Evolutionary conservation across 2,888 invertebrate genomes (phyloP).

Genomic region (Harpalus rubripes): DNA sequence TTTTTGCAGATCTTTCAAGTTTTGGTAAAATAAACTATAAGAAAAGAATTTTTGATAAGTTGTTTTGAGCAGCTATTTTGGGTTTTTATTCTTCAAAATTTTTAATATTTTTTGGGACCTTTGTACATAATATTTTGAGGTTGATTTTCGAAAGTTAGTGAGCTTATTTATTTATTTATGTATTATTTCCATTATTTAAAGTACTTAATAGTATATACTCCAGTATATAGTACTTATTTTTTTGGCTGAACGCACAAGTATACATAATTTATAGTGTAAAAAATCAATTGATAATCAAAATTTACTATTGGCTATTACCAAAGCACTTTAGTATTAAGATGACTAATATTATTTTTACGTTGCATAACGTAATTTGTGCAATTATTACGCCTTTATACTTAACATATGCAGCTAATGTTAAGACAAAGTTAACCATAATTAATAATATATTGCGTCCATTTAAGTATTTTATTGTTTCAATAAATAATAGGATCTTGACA

Average conservation of each 20-base stretch:
- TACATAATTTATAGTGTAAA: constrained; percentile 14
- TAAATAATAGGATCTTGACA: constrained; percentile 27
- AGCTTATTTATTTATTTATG: constrained; percentile 50
- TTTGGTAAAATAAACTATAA: too few species aligned
- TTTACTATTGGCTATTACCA: constrained; percentile 65
- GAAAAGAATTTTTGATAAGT: constrained; percentile 3
- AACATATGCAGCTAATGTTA: constrained; percentile 53
- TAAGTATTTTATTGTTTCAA: constrained; percentile 50
- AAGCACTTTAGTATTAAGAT: constrained; percentile 60
- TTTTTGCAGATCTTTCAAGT: too few species aligned
- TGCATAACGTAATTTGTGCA: constrained; percentile 59
- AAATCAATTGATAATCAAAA: constrained; percentile 56
- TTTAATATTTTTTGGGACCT: not conserved
- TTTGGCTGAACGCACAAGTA: constrained; percentile 45
- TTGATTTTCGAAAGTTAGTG: constrained; percentile 41
- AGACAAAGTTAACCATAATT: constrained; percentile 57
- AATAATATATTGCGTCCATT: constrained; percentile 57
- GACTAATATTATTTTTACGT: constrained; percentile 52
- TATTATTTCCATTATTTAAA: constrained; percentile 29
- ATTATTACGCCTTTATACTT: constrained; percentile 59
- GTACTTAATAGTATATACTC: constrained; percentile 26
- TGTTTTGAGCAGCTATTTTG: constrained; percentile 34
- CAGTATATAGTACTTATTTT: not conserved
- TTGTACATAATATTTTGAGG: constrained; percentile 39
- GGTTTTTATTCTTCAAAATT: not conserved